phyloP scores from a whole-genome alignment of 2,113 vertebrate genomes.

The Zingel zingel region DNA sequence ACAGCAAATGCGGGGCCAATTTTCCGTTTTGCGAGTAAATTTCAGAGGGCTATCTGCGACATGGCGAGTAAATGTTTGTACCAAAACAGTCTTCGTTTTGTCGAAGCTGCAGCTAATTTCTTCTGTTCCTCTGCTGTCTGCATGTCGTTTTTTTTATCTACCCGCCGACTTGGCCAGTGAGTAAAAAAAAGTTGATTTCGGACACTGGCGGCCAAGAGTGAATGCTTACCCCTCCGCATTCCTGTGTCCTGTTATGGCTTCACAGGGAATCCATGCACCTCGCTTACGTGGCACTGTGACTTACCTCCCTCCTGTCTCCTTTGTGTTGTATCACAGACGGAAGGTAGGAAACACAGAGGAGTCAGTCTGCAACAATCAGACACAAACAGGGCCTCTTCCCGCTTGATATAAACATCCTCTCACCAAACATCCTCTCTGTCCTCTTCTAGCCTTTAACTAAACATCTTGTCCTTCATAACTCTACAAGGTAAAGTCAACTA shows the following conservation, averaged over 20 bases:
- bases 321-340: background rate
- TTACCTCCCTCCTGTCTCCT: background rate
- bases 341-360: background rate
- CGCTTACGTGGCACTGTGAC: background rate
- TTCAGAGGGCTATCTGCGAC: no score
- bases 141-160: no score
- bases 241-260: background rate
- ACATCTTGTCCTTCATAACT: background rate
- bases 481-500: background rate
- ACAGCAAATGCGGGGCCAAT: no score
- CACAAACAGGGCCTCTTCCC: slow-evolving; percentile 24
- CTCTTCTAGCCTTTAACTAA: background rate
- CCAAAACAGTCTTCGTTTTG: no score
- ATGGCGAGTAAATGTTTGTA: no score
- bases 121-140: no score
- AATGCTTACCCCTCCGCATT: background rate
- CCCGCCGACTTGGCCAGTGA: no score
- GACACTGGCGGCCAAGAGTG: background rate
- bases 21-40: no score
- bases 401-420: slow-evolving; percentile 42
- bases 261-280: background rate
- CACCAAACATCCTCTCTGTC: slow-evolving; percentile 9
- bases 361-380: background rate
- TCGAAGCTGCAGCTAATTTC: no score
- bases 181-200: no score